Evolutionary conservation across 2,797 vertebrate genomes (phyloP).

Genomic region (Lagorchestes hirsutus): DNA sequence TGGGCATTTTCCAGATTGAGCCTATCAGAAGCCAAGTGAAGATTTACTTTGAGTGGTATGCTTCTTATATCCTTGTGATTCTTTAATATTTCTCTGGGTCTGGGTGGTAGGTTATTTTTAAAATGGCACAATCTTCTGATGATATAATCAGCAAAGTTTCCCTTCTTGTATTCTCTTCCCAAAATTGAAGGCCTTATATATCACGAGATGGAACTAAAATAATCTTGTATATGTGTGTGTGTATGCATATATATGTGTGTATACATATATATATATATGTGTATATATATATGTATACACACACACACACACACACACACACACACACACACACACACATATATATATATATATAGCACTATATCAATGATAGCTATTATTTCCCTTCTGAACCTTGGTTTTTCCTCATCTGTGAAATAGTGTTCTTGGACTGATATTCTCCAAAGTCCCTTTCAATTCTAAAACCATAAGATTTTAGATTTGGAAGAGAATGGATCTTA

Average conservation of each 20-base stretch:
- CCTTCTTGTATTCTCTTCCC: background rate
- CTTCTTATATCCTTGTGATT: background rate
- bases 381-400: background rate
- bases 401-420: background rate
- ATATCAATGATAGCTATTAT: background rate
- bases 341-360: background rate
- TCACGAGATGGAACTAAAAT: background rate
- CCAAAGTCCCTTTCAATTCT: background rate
- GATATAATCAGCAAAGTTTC: background rate
- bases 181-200: background rate
- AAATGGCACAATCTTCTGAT: background rate
- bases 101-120: background rate
- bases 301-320: too few species aligned
- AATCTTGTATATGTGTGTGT: background rate
- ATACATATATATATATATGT: too few species aligned
- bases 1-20: background rate
- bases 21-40: background rate
- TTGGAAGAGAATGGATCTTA: background rate
- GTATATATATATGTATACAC: too few species aligned
- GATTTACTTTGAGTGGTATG: background rate
- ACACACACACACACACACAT: accelerated
- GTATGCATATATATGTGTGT: too few species aligned
- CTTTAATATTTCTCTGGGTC: background rate
- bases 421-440: background rate
- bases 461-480: background rate